Evolutionary conservation across 2,797 vertebrate genomes (phyloP), one percentile per base, ranked within the genome.

Genomic region (Emys orbicularis): DNA sequence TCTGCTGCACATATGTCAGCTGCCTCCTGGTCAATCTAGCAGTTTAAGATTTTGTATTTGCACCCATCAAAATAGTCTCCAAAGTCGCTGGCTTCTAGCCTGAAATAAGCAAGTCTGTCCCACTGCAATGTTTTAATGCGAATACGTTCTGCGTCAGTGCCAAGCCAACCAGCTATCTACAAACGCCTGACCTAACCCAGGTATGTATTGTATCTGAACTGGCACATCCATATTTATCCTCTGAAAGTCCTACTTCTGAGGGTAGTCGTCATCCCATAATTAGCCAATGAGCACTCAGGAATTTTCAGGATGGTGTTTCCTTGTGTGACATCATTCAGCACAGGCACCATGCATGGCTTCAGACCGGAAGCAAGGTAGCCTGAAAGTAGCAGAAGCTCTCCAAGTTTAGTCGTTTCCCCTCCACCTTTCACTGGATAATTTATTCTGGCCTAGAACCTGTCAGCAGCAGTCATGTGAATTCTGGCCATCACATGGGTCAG

Each of bases 401-500:
- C 25, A 90, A 83, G 87, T 59, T 90, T 82, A 23, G n/a, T n/a
- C 88, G 56, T 80, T 76, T n/a, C 44, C 44, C 82, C 93, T 6
- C 2, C 47, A n/a, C 80, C 89, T 95, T 84, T 53, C 94, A 87
- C 83, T 13, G 86, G 52, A 84, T 79, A 59, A 83, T 93, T 76
- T 37, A 81, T 37, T 81, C 0, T 3, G 86, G 54, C 87, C 89
- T 50, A 88, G 86, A 53, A n/a, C 72, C 37, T 94, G 85, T 74
- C 89, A 3, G 56, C 25, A 29, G 31, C 52, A 57, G 59, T 80
- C 86, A 80, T 47, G 74, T 52, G 25, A 37, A 31, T 88, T 44
- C 85, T 72, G 76, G 94, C 49, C 82, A 84, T 95, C 95, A 89
- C 76, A 52, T 85, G 90, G 95, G 89, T 15, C 41, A 81, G 87